Evolutionary conservation across 2,113 vertebrate genomes (phyloP), one percentile per base, ranked within the genome.

Genomic region (Cathartes aura): DNA sequence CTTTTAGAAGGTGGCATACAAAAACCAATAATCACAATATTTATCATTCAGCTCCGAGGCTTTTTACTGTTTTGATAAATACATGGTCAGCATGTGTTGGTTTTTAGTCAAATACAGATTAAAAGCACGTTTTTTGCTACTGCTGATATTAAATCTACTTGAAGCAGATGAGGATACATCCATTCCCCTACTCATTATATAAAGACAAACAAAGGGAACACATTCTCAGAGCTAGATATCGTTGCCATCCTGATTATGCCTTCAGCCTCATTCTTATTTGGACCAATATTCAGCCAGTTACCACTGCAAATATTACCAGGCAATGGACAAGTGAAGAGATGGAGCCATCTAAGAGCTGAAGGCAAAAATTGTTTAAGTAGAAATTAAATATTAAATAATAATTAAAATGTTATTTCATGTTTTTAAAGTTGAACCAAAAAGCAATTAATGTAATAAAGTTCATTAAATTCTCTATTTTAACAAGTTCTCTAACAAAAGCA

Each of bases 341-440:
- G 19, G 19, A 67, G 42, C 27, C 32, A 72, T 42, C 7, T n/a
- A 87, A 67, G 23, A 82, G 21, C 23, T 52, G 23, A 80, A 85
- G 48, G 21, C 18, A 72, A 17, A 63, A 14, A 48, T 4, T 48
- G 8, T 64, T 83, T 11, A 52, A 66, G 29, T 55, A 32, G 20
- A 82, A 96, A 88, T 64, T 80, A 88, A 88, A 64, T 68, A 80
- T 81, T 76, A 82, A 76, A 50, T 29, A 78, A 93, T 62, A 74
- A 96, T 81, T 80, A 83, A 96, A 93, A 82, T 36, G 13, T 4
- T 66, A 72, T 23, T 79, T 90, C 59, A 56, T n/a, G 20, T 9
- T 81, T 92, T 78, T 23, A 21, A 68, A 88, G 30, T 40, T 80
- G 30, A 92, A 52, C 6, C 8, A 86, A 89, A 79, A 27, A 43